phyloP scores from a whole-genome alignment of 2,888 invertebrate genomes.

The Cerastis rubricosa region DNA sequence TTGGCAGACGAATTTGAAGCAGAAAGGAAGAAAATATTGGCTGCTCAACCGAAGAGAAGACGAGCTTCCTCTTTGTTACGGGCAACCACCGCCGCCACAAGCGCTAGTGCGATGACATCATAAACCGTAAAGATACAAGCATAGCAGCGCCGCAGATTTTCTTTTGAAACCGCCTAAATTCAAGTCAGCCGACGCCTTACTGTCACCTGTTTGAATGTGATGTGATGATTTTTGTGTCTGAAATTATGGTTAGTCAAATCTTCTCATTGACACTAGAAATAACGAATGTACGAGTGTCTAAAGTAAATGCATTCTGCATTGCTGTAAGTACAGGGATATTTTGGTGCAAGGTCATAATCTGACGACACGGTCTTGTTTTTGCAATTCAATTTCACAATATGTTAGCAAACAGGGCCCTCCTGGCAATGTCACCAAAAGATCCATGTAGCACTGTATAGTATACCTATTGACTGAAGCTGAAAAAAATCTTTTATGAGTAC shows the following conservation, averaged over 20 bases:
- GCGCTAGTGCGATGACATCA: neutral
- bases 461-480: neutral
- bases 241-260: constrained; percentile 24
- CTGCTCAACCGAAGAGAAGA: constrained; percentile 82
- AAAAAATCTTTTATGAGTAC: neutral
- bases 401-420: neutral
- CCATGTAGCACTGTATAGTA: neutral
- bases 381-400: neutral
- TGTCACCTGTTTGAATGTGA: neutral
- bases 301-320: neutral
- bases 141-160: neutral
- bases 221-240: constrained; percentile 2
- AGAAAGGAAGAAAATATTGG: constrained; percentile 77
- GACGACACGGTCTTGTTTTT: neutral
- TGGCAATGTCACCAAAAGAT: neutral
- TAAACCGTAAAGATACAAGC: neutral
- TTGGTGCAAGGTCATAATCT: neutral
- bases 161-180: neutral
- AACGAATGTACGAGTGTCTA: neutral
- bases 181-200: neutral
- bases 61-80: constrained; percentile 78
- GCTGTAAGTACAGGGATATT: neutral
- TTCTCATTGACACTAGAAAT: neutral
- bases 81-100: constrained; percentile 26
- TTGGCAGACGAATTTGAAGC: constrained; percentile 78